A percentile compares a stretch with the other conserved stretches of the same genome.
Evolutionary conservation across 2,888 invertebrate species (phyloP).

Genomic region (Rotaria sp.): DNA sequence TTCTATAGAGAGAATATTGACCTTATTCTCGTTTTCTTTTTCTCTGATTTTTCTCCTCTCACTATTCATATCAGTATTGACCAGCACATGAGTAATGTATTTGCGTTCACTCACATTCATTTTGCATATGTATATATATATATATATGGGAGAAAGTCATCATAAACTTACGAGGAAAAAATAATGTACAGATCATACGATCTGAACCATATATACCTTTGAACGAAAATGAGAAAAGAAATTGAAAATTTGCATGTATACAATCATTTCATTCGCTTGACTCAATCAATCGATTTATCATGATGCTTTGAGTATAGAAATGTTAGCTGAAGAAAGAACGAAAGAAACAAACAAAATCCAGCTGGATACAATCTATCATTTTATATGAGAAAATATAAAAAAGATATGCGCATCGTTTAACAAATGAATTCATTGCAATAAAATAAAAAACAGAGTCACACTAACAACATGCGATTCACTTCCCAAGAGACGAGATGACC

Average conservation of each 20-base stretch:
- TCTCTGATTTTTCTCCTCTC: neutral
- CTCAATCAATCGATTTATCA: neutral
- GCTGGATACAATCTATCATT: neutral
- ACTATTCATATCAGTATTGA: neutral
- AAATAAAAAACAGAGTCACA: neutral
- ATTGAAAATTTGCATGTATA: neutral
- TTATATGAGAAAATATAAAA: neutral
- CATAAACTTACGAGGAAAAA: neutral
- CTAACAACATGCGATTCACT: neutral
- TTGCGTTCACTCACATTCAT: neutral
- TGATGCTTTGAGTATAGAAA: neutral
- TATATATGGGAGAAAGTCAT: neutral
- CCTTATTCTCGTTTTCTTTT: neutral
- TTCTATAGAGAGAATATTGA: neutral
- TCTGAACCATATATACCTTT: neutral
- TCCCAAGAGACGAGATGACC: neutral
- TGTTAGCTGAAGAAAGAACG: neutral
- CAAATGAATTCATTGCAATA: neutral
- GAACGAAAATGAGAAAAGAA: neutral
- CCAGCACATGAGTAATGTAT: neutral
- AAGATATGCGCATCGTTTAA: neutral
- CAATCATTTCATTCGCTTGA: neutral
- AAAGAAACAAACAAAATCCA: neutral
- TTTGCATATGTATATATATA: neutral
- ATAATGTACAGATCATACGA: neutral